Base-by-base conservation (phyloP, 2,113 vertebrate species). In the Carlito syrichta region DNA sequence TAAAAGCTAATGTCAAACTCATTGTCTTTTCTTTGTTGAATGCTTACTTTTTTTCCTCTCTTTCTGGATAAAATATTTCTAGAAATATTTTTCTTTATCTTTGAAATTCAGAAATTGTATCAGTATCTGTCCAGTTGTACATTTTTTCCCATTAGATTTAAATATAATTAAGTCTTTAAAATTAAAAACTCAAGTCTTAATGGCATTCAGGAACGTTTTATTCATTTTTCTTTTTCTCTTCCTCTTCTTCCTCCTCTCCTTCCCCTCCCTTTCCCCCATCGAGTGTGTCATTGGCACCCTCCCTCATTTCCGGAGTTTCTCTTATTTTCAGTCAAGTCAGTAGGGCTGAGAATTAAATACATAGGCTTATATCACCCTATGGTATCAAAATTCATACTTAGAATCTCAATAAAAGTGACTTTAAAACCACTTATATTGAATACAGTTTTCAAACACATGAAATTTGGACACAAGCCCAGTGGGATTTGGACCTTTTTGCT, bases 401-500 rank as follows among this genome's bases (percentile, higher is more conserved):
- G 63, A 84, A 25, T 54, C 71, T 79, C 52, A 88, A 22, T 52
- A 66, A 82, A 90, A 92, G 77, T 82, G 35, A 71, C 88, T 96
- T 58, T 56, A 85, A 78, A 40, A 3, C 35, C 19, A 3, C 45
- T 52, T 77, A 38, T 35, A 74, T 62, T 32, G 66, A 96, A 82
- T 73, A 96, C 92, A 92, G 82, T 58, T 79, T 96, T 58, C 23
- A 74, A 81, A 94, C 62, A 69, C 54, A 40, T 35, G 22, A 89
- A 43, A 17, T 95, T 82, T 97, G 95, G 88, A 85, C 60, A 78
- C n/a, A 68, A 35, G 81, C 88, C 86, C 85, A 94, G 45, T 25
- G 23, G 23, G 45, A 92, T 87, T 45, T 23, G 84, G 48, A 40
- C 23, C 30, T 40, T 91, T 82, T 48, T 95, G 20, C 48, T 92